phyloP scores from a whole-genome alignment of 1,140 invertebrate genomes.

The Drosophila jambulina region DNA sequence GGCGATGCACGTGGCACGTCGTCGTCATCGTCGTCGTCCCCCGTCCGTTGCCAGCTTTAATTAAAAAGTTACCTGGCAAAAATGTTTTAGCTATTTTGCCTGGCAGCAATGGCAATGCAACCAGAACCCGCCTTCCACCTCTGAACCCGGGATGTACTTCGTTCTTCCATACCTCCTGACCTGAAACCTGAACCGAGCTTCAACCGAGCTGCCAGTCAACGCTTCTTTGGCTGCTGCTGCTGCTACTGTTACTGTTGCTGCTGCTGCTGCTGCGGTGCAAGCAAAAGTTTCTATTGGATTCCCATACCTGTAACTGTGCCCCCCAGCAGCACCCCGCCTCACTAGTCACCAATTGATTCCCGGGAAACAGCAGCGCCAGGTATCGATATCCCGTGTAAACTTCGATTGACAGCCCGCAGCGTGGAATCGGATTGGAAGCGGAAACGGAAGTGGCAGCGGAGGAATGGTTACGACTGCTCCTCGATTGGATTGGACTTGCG shows the following conservation, averaged over 20 bases:
- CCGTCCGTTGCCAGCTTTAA: slow-evolving; percentile 62
- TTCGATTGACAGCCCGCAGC: slow-evolving; percentile 67
- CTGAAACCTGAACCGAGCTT: slow-evolving; percentile 12
- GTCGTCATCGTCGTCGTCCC: not conserved
- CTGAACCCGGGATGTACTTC: slow-evolving; percentile 7
- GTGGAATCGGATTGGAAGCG: slow-evolving; percentile 16
- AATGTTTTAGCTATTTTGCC: slow-evolving; percentile 76
- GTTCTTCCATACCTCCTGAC: not conserved
- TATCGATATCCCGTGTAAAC: slow-evolving; percentile 59
- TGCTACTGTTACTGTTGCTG: slow-evolving; percentile 4
- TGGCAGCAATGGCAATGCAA: slow-evolving; percentile 47
- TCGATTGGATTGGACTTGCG: slow-evolving; percentile 34
- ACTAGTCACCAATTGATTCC: slow-evolving; percentile 42
- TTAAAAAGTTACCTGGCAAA: slow-evolving; percentile 78
- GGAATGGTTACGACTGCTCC: slow-evolving; percentile 21
- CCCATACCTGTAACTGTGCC: slow-evolving; percentile 21
- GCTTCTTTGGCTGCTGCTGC: slow-evolving; percentile 25
- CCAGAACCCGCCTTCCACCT: slow-evolving; percentile 12
- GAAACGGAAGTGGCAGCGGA: slow-evolving; percentile 7
- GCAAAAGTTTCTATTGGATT: slow-evolving; percentile 66
- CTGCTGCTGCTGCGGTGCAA: slow-evolving; percentile 40
- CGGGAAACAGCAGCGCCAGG: slow-evolving; percentile 26
- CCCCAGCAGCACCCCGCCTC: slow-evolving; percentile 9
- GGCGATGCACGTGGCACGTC: slow-evolving; percentile 20
- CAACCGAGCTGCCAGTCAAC: slow-evolving; percentile 64